Evolutionary conservation across 1,140 invertebrate genomes (phyloP), one percentile per base, ranked within the genome.

Genomic region (Trichonephila inaurata): DNA sequence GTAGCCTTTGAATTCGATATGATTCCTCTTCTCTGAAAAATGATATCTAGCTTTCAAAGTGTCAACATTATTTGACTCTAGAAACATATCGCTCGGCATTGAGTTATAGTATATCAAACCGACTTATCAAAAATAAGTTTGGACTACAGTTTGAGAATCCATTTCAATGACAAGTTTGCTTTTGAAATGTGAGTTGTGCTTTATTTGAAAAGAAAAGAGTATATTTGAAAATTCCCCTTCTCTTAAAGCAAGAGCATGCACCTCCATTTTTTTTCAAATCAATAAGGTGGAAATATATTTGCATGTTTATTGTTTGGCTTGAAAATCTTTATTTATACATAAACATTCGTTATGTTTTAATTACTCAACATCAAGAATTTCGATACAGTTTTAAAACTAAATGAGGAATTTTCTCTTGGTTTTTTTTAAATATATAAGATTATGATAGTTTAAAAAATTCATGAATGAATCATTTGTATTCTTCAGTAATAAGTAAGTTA

Each of bases 81-180:
- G 28, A 87, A 87, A 87, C 85, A 64, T 87, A 87, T 87, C 85
- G 64, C 51, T 60, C 40, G 28, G 60, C 61, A 61, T 87, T 87
- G 85, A 87, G 62, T 87, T 87, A 87, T 87, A 58, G 85, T 64
- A 61, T 87, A 58, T 87, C 85, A 87, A 61, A 87, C 72, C 72
- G 72, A 77, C 72, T 77, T 77, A 77, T 77, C 72, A 77, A 77
- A 77, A 77, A 77, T 77, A 77, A 77, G 72, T 77, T 77, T 77
- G 28, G 28, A 28, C 28, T 77, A 77, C 72, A 77, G 28, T 77
- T 77, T 28, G 28, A 77, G 72, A 33, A 77, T 77, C 28, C 72
- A 77, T 77, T 77, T 77, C 72, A 18, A 40, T 77, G 72, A 77
- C 72, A 77, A 77, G 72, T 77, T 77, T 77, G 72, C 72, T 77